phyloP scores from a whole-genome alignment of 1,140 invertebrate genomes.

The Epicauta chinensis region DNA sequence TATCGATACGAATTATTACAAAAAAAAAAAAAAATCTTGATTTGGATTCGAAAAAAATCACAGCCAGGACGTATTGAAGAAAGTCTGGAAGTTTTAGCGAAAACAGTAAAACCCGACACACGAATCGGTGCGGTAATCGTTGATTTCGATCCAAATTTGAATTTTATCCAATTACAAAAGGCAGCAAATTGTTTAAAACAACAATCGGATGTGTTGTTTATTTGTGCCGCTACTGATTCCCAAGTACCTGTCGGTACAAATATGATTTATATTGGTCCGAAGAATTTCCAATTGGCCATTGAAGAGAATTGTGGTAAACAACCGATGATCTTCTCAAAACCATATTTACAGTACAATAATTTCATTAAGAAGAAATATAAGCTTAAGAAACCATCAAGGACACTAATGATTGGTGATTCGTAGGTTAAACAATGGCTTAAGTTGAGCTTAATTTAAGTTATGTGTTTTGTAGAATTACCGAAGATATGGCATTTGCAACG shows the following conservation, averaged over 20 bases:
- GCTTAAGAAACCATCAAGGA: slow-evolving; percentile 14
- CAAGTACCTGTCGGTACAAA: background rate
- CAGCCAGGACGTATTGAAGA: slow-evolving; percentile 3
- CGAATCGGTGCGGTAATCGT: slow-evolving; percentile 33
- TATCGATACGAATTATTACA: background rate
- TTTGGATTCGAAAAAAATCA: slow-evolving; percentile 1
- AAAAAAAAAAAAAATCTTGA: background rate
- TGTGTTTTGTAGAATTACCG: slow-evolving; percentile 22
- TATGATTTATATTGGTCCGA: slow-evolving; percentile 18
- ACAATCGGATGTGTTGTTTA: slow-evolving; percentile 29
- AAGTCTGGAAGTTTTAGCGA: background rate
- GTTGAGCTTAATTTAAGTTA: background rate
- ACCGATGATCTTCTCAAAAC: slow-evolving; percentile 30
- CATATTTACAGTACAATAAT: slow-evolving; percentile 20
- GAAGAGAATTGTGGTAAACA: slow-evolving; percentile 21
- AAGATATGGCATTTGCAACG: slow-evolving; percentile 35
- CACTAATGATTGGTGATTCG: slow-evolving; percentile 33
- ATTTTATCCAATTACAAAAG: slow-evolving; percentile 26
- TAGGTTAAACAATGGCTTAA: slow-evolving; percentile 20
- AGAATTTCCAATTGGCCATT: slow-evolving; percentile 23
- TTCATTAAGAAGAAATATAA: slow-evolving; percentile 23
- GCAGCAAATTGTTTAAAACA: slow-evolving; percentile 24
- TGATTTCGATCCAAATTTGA: slow-evolving; percentile 29
- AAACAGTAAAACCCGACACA: slow-evolving; percentile 14
- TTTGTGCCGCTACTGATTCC: slow-evolving; percentile 27